A percentile compares a stretch with the other conserved stretches of the same genome.
These are phyloP conservation scores for Aplysina aerophoba DNA, from an alignment of 37 sponge, comb jelly and placozoan genomes.

Conservation along the genomic window DNA sequence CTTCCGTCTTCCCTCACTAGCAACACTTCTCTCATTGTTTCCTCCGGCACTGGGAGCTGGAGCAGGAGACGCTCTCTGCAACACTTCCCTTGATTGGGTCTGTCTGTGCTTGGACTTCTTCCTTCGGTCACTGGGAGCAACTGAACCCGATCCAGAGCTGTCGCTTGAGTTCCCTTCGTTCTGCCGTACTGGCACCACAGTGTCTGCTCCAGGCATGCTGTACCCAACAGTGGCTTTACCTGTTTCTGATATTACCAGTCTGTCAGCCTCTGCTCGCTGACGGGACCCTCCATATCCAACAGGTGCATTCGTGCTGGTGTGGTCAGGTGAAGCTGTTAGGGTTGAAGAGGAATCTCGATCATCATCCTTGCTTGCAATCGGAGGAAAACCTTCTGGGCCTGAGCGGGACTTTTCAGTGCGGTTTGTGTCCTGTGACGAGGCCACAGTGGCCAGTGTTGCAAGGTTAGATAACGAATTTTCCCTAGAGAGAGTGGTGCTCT, in stretches of 20 bases:
- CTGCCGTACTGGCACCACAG: background rate
- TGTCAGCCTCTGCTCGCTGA: background rate
- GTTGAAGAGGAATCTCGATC: conserved; percentile 23
- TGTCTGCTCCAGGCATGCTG: background rate
- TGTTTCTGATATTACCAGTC: background rate
- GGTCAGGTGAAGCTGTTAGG: conserved; percentile 27
- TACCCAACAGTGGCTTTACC: conserved; percentile 49
- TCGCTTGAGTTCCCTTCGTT: conserved; percentile 68
- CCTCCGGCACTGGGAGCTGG: background rate
- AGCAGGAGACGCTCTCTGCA: background rate
- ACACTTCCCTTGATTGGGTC: background rate
- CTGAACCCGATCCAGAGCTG: conserved; percentile 82
- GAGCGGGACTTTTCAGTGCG: background rate
- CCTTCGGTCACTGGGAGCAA: conserved; percentile 11
- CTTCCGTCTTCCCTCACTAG: background rate
- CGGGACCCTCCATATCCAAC: background rate
- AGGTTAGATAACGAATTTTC: background rate
- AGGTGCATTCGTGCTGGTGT: background rate
- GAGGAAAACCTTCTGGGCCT: background rate
- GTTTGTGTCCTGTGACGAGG: conserved; percentile 17
- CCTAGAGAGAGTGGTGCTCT: no score
- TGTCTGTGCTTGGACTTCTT: conserved; percentile 13
- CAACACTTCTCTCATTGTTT: background rate
- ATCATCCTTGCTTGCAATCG: conserved; percentile 9
- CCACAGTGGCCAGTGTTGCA: conserved; percentile 37